phyloP scores from a whole-genome alignment of 1,140 invertebrate species.

The Drosophila lini region DNA sequence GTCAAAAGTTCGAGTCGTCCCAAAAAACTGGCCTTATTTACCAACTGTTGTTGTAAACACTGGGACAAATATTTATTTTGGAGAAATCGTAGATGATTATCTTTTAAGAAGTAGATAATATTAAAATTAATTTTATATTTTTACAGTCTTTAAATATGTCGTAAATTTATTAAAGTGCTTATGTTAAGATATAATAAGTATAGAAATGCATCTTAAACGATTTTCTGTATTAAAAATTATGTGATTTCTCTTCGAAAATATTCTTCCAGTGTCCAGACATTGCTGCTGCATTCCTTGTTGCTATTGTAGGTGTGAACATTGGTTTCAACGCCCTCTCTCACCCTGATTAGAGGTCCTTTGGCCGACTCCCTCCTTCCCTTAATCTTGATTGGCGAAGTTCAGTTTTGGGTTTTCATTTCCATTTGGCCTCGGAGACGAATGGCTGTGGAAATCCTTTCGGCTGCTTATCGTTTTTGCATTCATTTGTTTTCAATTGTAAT shows the following conservation, averaged over 20 bases:
- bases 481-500: constrained; percentile 83
- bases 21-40: constrained; percentile 41
- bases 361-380: constrained; percentile 12
- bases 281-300: constrained; percentile 24
- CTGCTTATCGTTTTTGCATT: constrained; percentile 83
- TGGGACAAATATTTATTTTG: background rate
- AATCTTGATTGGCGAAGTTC: constrained; percentile 78
- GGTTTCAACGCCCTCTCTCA: constrained; percentile 60
- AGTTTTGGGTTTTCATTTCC: constrained; percentile 51
- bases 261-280: constrained; percentile 15
- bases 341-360: constrained; percentile 39
- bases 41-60: constrained; percentile 36
- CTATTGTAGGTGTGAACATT: constrained; percentile 71
- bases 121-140: too few relatives aligned
- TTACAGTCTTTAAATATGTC: background rate
- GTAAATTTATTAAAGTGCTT: too few relatives aligned
- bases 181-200: too few relatives aligned
- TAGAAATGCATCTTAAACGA: too few relatives aligned
- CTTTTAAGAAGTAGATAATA: too few relatives aligned
- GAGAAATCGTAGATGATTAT: too few relatives aligned
- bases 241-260: background rate
- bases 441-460: constrained; percentile 68
- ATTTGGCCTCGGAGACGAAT: constrained; percentile 22
- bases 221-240: background rate
- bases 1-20: constrained; percentile 53